Conservation (phyloP, 2,113 vertebrate genomes). For the Crocuta crocuta region DNA sequence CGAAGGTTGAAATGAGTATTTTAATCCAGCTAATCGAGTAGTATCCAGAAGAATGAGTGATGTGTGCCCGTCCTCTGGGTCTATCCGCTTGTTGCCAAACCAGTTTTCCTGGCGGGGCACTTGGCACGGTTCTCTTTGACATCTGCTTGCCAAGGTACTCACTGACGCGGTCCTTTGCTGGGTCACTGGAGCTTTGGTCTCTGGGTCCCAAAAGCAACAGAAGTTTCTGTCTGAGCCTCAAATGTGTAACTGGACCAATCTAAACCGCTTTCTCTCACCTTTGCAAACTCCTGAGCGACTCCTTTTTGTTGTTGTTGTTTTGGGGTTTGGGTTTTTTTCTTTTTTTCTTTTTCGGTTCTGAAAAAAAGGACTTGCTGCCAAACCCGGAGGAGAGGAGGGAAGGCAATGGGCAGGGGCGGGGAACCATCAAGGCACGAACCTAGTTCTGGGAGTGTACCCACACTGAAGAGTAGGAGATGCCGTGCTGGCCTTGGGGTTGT, state of each 20-base stretch:
- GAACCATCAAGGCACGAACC: background rate
- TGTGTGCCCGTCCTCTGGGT: constrained; percentile 49
- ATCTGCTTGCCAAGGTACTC: constrained; percentile 69
- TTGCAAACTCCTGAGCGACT: background rate
- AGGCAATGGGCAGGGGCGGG: background rate
- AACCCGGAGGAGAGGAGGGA: background rate
- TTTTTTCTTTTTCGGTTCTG: background rate
- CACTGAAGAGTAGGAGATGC: background rate
- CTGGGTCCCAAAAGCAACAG: constrained; percentile 50
- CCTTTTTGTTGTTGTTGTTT: background rate
- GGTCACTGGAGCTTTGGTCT: constrained; percentile 45
- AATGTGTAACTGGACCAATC: background rate
- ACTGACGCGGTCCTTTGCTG: constrained; percentile 66
- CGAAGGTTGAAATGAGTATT: constrained; percentile 10
- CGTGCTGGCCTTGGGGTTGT: background rate
- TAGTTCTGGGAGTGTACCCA: background rate
- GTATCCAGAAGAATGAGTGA: constrained; percentile 40
- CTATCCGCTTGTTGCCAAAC: constrained; percentile 75
- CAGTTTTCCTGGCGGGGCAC: constrained; percentile 62
- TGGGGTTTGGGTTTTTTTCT: background rate
- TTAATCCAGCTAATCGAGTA: constrained; percentile 45
- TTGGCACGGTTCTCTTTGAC: constrained; percentile 55
- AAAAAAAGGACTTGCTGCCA: background rate
- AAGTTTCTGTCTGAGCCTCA: constrained; percentile 60
- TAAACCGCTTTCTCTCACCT: constrained; percentile 37